Evolutionary conservation across 2,113 vertebrate species (phyloP).

Genomic region (Pygoscelis antarcticus): DNA sequence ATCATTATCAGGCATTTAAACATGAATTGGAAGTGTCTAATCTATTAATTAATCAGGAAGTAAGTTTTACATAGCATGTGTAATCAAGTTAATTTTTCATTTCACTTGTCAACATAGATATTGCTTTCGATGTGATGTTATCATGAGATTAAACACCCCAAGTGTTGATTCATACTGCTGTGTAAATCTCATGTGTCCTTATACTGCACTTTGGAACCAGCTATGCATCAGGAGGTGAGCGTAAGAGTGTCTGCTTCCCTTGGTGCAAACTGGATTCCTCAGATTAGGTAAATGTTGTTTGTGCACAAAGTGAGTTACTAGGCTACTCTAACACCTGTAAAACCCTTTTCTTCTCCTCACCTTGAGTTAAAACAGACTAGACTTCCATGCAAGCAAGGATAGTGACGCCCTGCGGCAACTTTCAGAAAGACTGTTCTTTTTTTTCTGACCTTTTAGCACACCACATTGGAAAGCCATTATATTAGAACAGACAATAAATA

Average conservation of each 20-base stretch:
- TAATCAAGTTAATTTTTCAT: conserved; percentile 52
- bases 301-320: neutral
- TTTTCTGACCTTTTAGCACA: neutral
- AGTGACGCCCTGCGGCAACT: neutral
- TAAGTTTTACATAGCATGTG: conserved; percentile 1
- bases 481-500: neutral
- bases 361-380: neutral
- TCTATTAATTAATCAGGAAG: conserved; percentile 55
- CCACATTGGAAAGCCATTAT: neutral
- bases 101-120: conserved; percentile 18
- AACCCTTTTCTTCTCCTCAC: neutral
- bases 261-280: neutral
- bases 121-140: neutral
- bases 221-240: neutral
- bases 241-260: neutral
- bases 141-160: neutral
- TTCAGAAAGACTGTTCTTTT: neutral
- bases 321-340: neutral
- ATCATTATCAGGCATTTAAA: conserved; percentile 47
- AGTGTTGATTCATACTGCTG: neutral
- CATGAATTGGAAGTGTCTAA: conserved; percentile 24
- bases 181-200: neutral
- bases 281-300: rapidly evolving
- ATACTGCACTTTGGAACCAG: neutral
- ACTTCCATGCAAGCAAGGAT: neutral